Base-by-base conservation (phyloP, 2,113 vertebrate genomes). In the Gymnorhina tibicen region DNA sequence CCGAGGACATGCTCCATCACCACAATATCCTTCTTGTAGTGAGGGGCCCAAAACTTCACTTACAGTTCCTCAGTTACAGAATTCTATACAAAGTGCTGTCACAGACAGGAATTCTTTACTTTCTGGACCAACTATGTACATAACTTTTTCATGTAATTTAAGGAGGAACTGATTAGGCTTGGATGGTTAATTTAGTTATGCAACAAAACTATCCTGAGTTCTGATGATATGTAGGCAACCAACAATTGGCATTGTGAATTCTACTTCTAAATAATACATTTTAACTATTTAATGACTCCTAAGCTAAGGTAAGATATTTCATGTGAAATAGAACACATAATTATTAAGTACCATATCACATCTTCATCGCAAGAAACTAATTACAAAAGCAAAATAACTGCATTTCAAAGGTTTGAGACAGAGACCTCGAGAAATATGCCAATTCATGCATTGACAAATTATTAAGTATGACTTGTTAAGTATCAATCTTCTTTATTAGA, bases 21-120 rank as follows among this genome's bases (percentile, higher is more conserved):
- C 0, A 2, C 13, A 30, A 62, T 12, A 11, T 35, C 55, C n/a
- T 52, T 39, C 6, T 22, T 27, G 14, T 8, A 60, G 8, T 53
- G 30, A 73, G 35, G 23, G 44, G 39, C n/a, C 10, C 39, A 35
- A 35, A 87, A 75, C 15, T n/a, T 78, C 46, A 80, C 56, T 74
- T 55, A 78, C 5, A 50, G 30, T 32, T 47, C 23, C 21, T 76
- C 55, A 60, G 1, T 56, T 85, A 59, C 33, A 59, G n/a, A 66
- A 58, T 58, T 85, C 22, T 60, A 21, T 15, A 41, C 2, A 33
- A 84, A 33, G 1, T 67, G 52, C 50, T 75, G 44, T 28, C 0
- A 0, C 28, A 78, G 23, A 81, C 3, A 46, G 7, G 18, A 81
- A 72, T 13, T 37, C 72, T 3, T 52, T 67, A 63, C 23, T 53